Conservation (phyloP, 2,888 invertebrate species). For the Morpho deidamia region DNA sequence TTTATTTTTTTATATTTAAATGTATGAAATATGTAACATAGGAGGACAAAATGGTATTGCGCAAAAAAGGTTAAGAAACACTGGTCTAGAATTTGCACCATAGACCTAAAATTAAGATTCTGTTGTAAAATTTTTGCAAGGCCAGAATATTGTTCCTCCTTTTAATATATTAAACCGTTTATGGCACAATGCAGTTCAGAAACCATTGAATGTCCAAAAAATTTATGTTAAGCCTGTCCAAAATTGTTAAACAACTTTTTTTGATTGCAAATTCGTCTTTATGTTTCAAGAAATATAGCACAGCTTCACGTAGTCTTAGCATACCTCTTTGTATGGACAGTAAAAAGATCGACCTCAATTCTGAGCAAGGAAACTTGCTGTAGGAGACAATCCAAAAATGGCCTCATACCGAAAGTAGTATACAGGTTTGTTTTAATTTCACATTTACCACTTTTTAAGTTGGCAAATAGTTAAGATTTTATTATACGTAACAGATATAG, state of each 20-base stretch:
- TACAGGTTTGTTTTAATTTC: conserved; percentile 24
- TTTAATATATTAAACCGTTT: background rate
- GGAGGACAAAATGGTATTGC: too few species aligned
- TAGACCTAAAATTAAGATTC: too few species aligned
- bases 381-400: conserved; percentile 25
- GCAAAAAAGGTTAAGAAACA: too few species aligned
- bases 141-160: background rate
- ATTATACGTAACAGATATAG: too few species aligned
- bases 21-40: too few species aligned
- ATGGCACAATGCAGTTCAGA: background rate
- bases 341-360: conserved; percentile 33
- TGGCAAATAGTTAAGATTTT: too few species aligned
- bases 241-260: background rate
- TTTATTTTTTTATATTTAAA: too few species aligned
- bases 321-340: conserved; percentile 22
- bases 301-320: background rate
- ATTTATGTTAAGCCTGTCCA: background rate
- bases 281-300: background rate
- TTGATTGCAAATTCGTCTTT: background rate
- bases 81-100: too few species aligned
- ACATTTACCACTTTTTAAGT: background rate
- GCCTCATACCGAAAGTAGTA: conserved; percentile 25
- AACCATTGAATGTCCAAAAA: background rate
- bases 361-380: conserved; percentile 32
- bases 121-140: too few species aligned